Conservation (phyloP, 2,113 vertebrate genomes). For the Prionailurus viverrinus region DNA sequence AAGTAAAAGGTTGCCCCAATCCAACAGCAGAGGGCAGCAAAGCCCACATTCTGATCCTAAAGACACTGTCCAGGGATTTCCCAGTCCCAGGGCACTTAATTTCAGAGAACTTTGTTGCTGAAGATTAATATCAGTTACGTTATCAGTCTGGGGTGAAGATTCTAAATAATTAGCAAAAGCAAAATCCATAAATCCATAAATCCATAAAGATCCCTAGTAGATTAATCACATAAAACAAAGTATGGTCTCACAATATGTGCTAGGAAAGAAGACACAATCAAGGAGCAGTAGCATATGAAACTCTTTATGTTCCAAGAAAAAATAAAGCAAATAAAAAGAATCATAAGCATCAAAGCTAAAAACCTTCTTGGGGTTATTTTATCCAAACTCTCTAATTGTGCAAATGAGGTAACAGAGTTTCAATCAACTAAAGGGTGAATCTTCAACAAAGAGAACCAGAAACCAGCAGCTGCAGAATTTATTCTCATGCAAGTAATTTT, state of each 20-base stretch:
- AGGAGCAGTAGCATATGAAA: background rate
- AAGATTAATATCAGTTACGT: background rate
- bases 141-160: background rate
- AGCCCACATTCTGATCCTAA: background rate
- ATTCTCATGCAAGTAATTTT: background rate
- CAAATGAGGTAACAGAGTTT: background rate
- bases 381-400: background rate
- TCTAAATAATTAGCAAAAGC: background rate
- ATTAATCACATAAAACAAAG: constrained; percentile 11
- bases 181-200: background rate
- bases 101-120: background rate
- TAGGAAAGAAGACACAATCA: background rate
- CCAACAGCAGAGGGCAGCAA: constrained; percentile 75
- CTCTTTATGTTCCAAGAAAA: background rate
- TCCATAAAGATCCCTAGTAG: background rate
- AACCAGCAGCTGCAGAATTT: background rate
- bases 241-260: background rate
- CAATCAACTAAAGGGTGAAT: background rate
- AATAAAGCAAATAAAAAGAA: background rate
- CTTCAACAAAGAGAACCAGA: background rate
- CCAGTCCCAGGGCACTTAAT: background rate
- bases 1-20: background rate
- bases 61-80: background rate
- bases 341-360: background rate
- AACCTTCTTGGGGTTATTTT: background rate